Evolutionary conservation across 2,113 vertebrate genomes (phyloP).

Genomic region (Rousettus leschenaultii): DNA sequence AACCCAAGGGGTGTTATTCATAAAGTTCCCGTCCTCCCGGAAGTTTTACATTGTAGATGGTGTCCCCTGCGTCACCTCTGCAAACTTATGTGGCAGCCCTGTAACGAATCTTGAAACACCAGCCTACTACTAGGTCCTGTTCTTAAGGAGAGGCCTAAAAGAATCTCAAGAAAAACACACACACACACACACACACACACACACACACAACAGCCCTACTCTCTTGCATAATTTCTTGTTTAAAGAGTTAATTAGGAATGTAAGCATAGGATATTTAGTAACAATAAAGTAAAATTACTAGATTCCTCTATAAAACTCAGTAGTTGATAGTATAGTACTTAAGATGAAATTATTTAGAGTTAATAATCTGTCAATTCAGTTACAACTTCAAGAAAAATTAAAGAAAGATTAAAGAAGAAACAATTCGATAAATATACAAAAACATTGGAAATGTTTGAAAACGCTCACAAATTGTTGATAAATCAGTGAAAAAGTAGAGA

Average conservation of each 20-base stretch:
- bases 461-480: not conserved
- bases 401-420: not conserved
- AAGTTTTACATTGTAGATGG: not conserved
- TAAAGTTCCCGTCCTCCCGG: not conserved
- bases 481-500: not conserved
- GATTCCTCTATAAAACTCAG: not conserved
- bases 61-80: fast-evolving
- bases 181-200: too few relatives aligned
- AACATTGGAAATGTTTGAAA: not conserved
- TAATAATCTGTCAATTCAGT: not conserved
- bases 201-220: not conserved
- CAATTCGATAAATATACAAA: not conserved
- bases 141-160: not conserved
- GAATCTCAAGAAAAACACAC: not conserved
- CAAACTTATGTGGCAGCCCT: fast-evolving
- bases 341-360: not conserved
- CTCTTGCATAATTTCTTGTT: not conserved
- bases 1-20: not conserved
- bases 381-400: not conserved
- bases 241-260: not conserved
- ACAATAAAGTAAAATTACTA: not conserved
- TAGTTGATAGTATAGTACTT: not conserved
- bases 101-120: not conserved
- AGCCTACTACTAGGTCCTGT: not conserved
- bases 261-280: not conserved